Conservation (phyloP, 2,888 invertebrate species). For the Loripinus fragilis region DNA sequence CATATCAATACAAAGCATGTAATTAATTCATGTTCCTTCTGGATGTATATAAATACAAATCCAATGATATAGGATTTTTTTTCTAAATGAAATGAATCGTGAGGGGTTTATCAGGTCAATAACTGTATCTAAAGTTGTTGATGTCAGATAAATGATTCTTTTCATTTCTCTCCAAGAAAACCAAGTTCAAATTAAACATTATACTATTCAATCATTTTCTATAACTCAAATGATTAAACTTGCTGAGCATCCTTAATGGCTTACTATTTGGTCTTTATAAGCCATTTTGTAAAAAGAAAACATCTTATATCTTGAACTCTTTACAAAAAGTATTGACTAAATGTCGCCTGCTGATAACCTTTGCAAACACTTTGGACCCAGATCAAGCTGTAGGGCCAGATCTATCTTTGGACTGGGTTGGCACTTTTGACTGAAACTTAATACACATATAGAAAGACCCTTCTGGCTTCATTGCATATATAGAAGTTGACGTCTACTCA, state of each 20-base stretch:
- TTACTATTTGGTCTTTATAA: background rate
- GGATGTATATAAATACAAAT: background rate
- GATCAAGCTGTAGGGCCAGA: no score
- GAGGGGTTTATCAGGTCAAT: background rate
- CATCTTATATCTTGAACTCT: no score
- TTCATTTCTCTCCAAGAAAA: background rate
- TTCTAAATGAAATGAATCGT: background rate
- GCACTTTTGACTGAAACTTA: no score
- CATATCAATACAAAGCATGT: slow-evolving; percentile 6
- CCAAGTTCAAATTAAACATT: background rate
- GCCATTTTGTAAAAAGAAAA: background rate
- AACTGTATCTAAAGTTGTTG: background rate
- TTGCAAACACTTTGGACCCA: no score
- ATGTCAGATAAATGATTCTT: background rate
- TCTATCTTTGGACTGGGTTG: no score
- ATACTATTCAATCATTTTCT: background rate
- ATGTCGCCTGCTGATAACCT: no score
- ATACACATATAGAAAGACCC: no score
- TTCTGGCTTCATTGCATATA: no score
- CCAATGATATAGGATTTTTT: background rate
- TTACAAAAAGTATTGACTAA: no score
- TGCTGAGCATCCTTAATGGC: background rate
- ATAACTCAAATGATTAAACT: background rate
- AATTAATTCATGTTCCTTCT: slow-evolving; percentile 9
- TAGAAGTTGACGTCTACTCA: no score